Evolutionary conservation across 1,140 invertebrate species (phyloP).

Genomic region (Habropoda laboriosa): DNA sequence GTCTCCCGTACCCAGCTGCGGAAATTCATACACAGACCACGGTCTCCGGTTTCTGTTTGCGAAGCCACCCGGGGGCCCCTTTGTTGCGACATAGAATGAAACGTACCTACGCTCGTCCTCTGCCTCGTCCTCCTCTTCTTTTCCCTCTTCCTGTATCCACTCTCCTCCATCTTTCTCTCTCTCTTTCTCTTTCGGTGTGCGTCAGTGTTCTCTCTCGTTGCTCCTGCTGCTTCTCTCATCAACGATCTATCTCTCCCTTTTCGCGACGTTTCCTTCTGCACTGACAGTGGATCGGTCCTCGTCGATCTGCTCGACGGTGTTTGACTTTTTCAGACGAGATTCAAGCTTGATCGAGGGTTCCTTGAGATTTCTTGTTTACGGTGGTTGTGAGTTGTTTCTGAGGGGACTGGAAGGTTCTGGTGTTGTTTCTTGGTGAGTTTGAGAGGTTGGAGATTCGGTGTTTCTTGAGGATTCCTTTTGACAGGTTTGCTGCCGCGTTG

Average conservation of each 20-base stretch:
- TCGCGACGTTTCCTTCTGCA: not conserved
- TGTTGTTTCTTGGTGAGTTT: too few relatives aligned
- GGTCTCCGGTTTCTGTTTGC: slow-evolving; percentile 70
- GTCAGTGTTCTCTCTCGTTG: not conserved
- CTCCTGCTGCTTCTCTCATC: slow-evolving; percentile 28
- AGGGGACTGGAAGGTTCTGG: too few relatives aligned
- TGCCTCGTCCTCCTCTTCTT: slow-evolving; percentile 30
- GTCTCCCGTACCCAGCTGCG: slow-evolving; percentile 69
- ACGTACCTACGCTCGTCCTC: slow-evolving; percentile 64
- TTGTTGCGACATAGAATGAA: slow-evolving; percentile 68
- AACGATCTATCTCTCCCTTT: slow-evolving; percentile 42
- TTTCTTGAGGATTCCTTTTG: too few relatives aligned
- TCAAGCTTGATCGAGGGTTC: too few relatives aligned
- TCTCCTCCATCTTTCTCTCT: not conserved
- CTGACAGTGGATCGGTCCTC: not conserved
- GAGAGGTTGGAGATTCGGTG: too few relatives aligned
- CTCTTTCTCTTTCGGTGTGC: not conserved
- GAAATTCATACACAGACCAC: slow-evolving; percentile 70
- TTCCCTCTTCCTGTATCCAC: slow-evolving; percentile 40
- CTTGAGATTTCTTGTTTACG: too few relatives aligned
- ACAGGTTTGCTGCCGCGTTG: too few relatives aligned
- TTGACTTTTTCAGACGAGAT: not conserved
- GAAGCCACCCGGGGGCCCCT: slow-evolving; percentile 67
- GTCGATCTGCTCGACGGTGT: not conserved
- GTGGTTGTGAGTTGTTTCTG: too few relatives aligned